phyloP scores from a whole-genome alignment of 2,113 vertebrate species.

The Epinephelus cyanopodus region DNA sequence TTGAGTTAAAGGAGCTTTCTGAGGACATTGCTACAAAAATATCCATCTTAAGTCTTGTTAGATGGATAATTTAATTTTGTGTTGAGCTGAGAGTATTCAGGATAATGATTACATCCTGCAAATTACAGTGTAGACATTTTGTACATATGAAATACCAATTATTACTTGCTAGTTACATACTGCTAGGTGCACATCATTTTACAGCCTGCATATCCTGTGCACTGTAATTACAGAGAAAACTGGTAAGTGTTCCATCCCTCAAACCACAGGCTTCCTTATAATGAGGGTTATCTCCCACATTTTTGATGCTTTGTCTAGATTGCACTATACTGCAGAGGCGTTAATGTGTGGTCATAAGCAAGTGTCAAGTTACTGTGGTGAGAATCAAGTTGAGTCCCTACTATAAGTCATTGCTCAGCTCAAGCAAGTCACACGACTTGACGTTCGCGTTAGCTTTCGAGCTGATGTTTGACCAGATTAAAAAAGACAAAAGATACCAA shows the following conservation, averaged over 20 bases:
- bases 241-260: not conserved
- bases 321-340: too few relatives aligned
- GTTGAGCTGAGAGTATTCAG: too few relatives aligned
- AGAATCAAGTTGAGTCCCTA: too few relatives aligned
- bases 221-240: not conserved
- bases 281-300: not conserved
- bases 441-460: too few relatives aligned
- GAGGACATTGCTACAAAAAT: constrained; percentile 1
- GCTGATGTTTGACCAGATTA: too few relatives aligned
- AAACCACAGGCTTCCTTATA: not conserved
- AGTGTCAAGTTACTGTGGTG: too few relatives aligned
- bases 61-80: too few relatives aligned
- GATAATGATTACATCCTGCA: not conserved
- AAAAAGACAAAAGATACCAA: too few relatives aligned
- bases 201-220: not conserved
- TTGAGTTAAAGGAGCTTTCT: constrained; percentile 16
- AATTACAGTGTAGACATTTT: not conserved
- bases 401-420: too few relatives aligned
- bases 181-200: not conserved
- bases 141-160: not conserved
- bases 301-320: too few relatives aligned
- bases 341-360: too few relatives aligned
- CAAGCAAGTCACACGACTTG: too few relatives aligned
- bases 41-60: not conserved
- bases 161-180: not conserved